A percentile compares a stretch with the other conserved stretches of the same genome.
These are phyloP conservation scores for Musca domestica DNA, from an alignment of 1,140 invertebrate species.

Conservation along the genomic window DNA sequence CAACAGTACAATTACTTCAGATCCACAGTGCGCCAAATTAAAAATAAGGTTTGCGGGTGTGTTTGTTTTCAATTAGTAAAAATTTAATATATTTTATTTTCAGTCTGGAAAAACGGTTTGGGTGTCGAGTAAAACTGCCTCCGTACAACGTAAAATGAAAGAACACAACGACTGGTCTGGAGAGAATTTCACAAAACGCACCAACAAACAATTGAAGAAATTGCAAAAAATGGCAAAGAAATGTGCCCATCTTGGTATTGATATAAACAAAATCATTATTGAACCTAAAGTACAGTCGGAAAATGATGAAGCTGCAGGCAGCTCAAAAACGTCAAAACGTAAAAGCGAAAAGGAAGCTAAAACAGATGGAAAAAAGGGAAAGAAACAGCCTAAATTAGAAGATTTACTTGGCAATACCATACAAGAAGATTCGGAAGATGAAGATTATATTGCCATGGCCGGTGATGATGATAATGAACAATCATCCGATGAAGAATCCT, in stretches of 20 bases:
- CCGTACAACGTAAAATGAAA: conserved; percentile 35
- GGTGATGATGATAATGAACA: conserved; percentile 26
- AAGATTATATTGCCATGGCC: conserved; percentile 37
- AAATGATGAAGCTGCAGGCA: background rate
- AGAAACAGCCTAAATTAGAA: conserved; percentile 38
- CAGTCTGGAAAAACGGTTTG: conserved; percentile 46
- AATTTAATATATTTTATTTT: background rate
- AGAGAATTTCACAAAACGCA: conserved; percentile 42
- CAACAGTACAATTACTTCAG: conserved; percentile 55
- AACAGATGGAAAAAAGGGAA: conserved; percentile 23
- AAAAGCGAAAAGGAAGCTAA: background rate
- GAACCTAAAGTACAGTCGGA: conserved; percentile 1
- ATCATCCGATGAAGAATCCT: conserved; percentile 26
- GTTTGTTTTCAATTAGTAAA: background rate
- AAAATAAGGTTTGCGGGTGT: conserved; percentile 35
- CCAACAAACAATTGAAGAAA: conserved; percentile 34
- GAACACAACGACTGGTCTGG: conserved; percentile 45
- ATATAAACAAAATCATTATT: conserved; percentile 38
- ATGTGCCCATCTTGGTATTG: conserved; percentile 43
- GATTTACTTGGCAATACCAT: conserved; percentile 45
- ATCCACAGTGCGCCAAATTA: conserved; percentile 39
- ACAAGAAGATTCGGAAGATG: conserved; percentile 48
- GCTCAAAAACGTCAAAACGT: background rate
- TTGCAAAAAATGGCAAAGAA: conserved; percentile 40
- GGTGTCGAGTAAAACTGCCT: conserved; percentile 38